Evolutionary conservation across 2,888 invertebrate genomes (phyloP), one percentile per base, ranked within the genome.

Genomic region (Bellardia pandia): DNA sequence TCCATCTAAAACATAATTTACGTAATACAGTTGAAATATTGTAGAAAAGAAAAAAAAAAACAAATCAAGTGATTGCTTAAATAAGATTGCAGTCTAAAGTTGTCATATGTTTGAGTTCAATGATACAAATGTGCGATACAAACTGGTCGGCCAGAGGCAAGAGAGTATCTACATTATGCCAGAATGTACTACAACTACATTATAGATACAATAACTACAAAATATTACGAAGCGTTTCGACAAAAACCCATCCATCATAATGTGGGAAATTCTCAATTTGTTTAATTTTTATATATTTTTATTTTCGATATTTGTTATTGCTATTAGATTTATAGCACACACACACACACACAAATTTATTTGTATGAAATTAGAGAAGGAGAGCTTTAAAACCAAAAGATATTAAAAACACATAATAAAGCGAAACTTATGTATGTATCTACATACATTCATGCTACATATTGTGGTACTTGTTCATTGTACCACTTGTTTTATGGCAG

Each of bases 251-350:
- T 86, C 78, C 76, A 88, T 86, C 86, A 86, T 88, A 85, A 87
- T 88, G 88, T 88, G 86, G 83, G 85, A 88, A 87, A 83, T 83
- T 82, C 82, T 85, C 58, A 83, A 79, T 88, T 86, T 79, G 68
- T 84, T 83, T 64, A 53, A 86, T 58, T 86, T 71, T 62, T 74
- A 62, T 84, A 58, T 48, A 76, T 79, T 76, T 62, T n/a, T 14
- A 71, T 64, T 14, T 33, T 33, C 37, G 13, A 33, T 51, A 8
- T 30, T 56, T 53, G 51, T 56, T 51, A n/a, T 69, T 72, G 7
- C 14, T 14, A 13, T 72, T 37, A 64, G 66, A 77, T 75, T 66
- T 75, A 51, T 51, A 30, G 42, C 60, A 51, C 13, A 42, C 16
- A 58, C 40, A 3, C 23, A 62, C 6, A 48, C 5, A 3, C 14